Percentiles rank a stretch among this genome's conserved stretches.
Evolutionary conservation across 2,888 invertebrate genomes (phyloP).

Genomic region (Pedicia rivosa): DNA sequence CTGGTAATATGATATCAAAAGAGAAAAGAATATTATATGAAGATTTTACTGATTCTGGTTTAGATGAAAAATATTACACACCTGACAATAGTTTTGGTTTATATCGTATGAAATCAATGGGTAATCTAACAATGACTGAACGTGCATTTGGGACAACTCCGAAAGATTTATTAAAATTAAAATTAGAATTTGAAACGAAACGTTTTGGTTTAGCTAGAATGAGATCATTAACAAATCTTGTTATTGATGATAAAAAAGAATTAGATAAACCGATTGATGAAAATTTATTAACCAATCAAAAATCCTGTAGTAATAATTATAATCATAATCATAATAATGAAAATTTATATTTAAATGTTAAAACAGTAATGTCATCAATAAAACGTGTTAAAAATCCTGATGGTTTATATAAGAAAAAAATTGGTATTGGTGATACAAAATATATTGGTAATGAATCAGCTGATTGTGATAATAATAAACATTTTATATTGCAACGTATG

Average conservation of each 20-base stretch:
- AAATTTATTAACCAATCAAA: background rate
- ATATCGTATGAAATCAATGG: constrained; percentile 27
- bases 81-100: constrained; percentile 14
- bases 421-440: constrained; percentile 29
- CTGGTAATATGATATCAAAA: constrained; percentile 4
- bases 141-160: constrained; percentile 10
- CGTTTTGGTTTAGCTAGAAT: constrained; percentile 12
- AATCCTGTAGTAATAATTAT: too few species aligned
- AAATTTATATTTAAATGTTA: background rate
- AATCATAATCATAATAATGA: background rate
- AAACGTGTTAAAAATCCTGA: too few species aligned
- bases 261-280: constrained; percentile 23
- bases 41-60: constrained; percentile 23
- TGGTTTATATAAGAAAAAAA: constrained; percentile 11
- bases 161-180: constrained; percentile 9
- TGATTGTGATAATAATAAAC: background rate
- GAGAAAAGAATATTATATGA: background rate
- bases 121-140: constrained; percentile 21
- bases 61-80: constrained; percentile 29
- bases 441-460: constrained; percentile 25
- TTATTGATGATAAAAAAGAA: constrained; percentile 21
- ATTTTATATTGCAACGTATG: constrained; percentile 20
- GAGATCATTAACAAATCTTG: constrained; percentile 27
- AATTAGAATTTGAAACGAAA: constrained; percentile 10
- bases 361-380: background rate